phyloP scores from a whole-genome alignment of 2,888 invertebrate genomes.

The Rambutsinella grinnellia region DNA sequence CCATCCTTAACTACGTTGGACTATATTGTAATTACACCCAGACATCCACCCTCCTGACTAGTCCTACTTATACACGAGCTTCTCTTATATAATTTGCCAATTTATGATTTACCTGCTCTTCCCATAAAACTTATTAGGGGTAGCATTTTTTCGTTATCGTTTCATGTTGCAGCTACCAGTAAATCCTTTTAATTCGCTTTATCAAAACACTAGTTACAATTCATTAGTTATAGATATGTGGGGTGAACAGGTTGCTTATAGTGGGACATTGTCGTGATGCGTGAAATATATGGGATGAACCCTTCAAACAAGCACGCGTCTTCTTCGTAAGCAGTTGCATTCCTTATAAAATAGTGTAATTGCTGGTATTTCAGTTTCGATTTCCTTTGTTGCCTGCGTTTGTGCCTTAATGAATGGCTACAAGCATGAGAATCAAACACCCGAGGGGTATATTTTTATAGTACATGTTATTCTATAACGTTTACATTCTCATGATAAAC shows the following conservation, averaged over 20 bases:
- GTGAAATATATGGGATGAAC: not conserved
- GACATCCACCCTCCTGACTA: no score
- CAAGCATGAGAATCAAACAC: not conserved
- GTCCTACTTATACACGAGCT: not conserved
- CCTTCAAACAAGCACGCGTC: not conserved
- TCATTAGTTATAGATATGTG: not conserved
- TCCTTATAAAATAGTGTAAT: not conserved
- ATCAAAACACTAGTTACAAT: no score
- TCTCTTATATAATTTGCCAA: no score
- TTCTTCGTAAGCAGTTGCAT: not conserved
- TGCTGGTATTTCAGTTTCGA: not conserved
- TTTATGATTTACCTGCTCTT: slow-evolving; percentile 8
- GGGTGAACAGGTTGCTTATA: not conserved
- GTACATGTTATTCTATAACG: not conserved
- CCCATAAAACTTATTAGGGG: no score
- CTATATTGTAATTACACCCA: not conserved
- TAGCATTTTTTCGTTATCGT: not conserved
- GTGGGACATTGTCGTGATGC: not conserved
- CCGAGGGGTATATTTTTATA: not conserved
- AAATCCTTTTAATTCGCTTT: no score
- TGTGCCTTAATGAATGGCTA: not conserved
- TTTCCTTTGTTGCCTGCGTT: not conserved
- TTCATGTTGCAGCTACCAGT: not conserved
- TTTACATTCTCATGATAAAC: not conserved
- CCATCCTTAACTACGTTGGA: not conserved